These are phyloP conservation scores for Heteromurus nitidus DNA, from an alignment of 2,888 invertebrate species.

Conservation along the genomic window DNA sequence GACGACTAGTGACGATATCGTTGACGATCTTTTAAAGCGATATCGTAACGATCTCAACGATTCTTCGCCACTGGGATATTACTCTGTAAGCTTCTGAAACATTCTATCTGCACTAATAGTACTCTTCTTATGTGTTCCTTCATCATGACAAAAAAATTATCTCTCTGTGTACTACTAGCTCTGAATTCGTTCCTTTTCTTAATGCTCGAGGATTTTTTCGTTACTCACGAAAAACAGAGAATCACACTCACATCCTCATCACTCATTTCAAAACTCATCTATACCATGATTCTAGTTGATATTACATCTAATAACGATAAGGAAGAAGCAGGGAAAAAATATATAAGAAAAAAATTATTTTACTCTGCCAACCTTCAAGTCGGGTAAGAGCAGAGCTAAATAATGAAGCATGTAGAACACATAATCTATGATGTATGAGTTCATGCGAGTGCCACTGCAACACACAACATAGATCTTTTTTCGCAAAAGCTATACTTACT, in stretches of 20 bases:
- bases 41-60: too few species aligned
- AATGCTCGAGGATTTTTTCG: conserved; percentile 61
- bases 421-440: conserved; percentile 62
- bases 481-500: background rate
- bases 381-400: too few species aligned
- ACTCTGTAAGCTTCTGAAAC: conserved; percentile 43
- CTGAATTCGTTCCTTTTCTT: conserved; percentile 54
- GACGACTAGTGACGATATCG: too few species aligned
- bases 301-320: too few species aligned
- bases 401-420: conserved; percentile 48
- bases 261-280: background rate
- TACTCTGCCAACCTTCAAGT: conserved; percentile 44
- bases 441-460: too few species aligned
- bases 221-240: conserved; percentile 63
- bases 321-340: background rate
- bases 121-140: background rate
- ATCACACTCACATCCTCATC: conserved; percentile 42
- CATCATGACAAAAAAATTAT: conserved; percentile 48
- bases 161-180: conserved; percentile 22
- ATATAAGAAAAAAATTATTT: conserved; percentile 43
- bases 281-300: too few species aligned
- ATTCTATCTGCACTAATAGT: conserved; percentile 32
- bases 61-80: conserved; percentile 11
- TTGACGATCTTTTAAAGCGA: too few species aligned
- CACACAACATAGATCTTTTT: conserved; percentile 36